Conservation (phyloP, 30 jellyfish, hydroid and myxozoan genomes). For the Aurelia aurita region DNA sequence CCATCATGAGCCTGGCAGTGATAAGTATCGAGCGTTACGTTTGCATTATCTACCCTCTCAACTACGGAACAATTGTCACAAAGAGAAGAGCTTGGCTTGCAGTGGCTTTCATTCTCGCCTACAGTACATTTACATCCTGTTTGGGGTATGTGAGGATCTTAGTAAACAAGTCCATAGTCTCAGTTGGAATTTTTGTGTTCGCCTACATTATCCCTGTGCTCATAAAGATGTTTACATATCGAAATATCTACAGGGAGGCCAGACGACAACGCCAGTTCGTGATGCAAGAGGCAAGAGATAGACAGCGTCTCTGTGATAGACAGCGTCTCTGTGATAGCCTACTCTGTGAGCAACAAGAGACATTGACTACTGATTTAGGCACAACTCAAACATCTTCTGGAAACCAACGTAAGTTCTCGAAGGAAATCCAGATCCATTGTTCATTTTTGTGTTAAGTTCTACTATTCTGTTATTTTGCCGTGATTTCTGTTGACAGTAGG, state of each 20-base stretch:
- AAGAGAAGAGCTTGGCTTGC: slow-evolving; percentile 20
- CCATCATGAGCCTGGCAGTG: slow-evolving; percentile 91
- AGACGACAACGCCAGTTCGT: slow-evolving; percentile 38
- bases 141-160: slow-evolving; percentile 32
- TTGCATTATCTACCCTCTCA: slow-evolving; percentile 69
- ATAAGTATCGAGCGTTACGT: slow-evolving; percentile 91
- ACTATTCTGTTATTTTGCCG: no score
- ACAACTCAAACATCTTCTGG: neutral
- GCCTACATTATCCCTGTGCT: slow-evolving; percentile 81
- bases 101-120: slow-evolving; percentile 40
- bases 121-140: slow-evolving; percentile 37
- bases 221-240: slow-evolving; percentile 68
- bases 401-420: neutral
- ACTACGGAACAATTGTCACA: slow-evolving; percentile 69
- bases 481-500: no score
- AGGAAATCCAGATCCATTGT: no score
- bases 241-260: slow-evolving; percentile 73
- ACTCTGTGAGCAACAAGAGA: neutral
- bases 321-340: slow-evolving; percentile 21
- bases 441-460: no score
- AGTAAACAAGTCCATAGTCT: neutral
- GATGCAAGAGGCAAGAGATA: slow-evolving; percentile 11
- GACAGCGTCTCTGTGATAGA: slow-evolving; percentile 19
- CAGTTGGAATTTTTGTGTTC: slow-evolving; percentile 34
- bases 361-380: neutral